Conservation (phyloP, 2,113 vertebrate species). For the Tympanuchus pallidicinctus region DNA sequence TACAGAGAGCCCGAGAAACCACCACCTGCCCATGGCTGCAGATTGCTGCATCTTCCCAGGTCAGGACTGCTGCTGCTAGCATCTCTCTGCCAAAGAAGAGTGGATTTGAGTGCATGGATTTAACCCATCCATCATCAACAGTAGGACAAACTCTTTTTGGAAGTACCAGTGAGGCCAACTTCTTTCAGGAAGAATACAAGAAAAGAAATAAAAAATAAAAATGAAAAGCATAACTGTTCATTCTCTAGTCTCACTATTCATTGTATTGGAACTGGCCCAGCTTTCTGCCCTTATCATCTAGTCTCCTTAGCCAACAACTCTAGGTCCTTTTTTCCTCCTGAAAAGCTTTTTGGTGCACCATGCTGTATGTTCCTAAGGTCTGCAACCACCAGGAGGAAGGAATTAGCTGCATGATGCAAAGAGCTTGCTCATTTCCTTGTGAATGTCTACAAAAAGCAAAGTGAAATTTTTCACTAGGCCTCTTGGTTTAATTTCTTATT, state of each 20-base stretch:
- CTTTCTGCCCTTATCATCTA: not conserved
- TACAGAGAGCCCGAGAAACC: not conserved
- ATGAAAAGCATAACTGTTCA: not conserved
- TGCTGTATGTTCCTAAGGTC: not conserved
- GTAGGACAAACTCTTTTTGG: not conserved
- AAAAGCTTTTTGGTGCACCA: not conserved
- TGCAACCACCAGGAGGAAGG: not conserved
- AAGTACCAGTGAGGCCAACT: not conserved
- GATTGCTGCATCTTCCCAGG: not conserved
- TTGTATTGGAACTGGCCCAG: not conserved
- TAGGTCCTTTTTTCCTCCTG: not conserved
- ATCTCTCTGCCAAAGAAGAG: not conserved
- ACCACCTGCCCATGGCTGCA: not conserved
- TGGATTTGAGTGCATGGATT: not conserved
- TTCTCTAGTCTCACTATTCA: not conserved
- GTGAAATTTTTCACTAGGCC: not conserved
- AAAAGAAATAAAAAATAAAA: not conserved
- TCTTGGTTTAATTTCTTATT: not conserved
- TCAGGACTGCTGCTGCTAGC: not conserved
- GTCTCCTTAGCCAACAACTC: not conserved
- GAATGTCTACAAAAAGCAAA: not conserved
- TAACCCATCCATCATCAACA: not conserved
- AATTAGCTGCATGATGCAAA: not conserved
- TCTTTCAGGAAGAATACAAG: not conserved
- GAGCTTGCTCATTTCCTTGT: not conserved